phyloP scores from a whole-genome alignment of 2,888 invertebrate genomes.

The Patella pellucida region DNA sequence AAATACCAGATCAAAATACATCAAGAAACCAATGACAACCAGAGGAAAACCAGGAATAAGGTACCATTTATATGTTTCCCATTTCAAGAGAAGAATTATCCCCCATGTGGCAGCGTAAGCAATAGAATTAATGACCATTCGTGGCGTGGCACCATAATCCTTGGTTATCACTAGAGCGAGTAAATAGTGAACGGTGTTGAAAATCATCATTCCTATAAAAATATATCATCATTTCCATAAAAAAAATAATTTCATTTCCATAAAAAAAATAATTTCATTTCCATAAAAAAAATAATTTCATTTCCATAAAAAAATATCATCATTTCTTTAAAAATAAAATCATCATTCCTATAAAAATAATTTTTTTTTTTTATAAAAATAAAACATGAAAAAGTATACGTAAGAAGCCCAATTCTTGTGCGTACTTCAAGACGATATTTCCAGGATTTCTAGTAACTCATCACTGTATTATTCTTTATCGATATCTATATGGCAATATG shows the following conservation, averaged over 20 bases:
- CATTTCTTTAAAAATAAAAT: neutral
- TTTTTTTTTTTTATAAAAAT: too few species aligned
- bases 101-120: constrained; percentile 92
- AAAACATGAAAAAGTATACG: too few species aligned
- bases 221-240: neutral
- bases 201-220: constrained; percentile 80
- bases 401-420: too few species aligned
- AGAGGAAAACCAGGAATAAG: constrained; percentile 79
- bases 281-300: too few species aligned
- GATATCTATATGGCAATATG: too few species aligned
- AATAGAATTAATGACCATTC: constrained; percentile 91
- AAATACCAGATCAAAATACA: constrained; percentile 28
- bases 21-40: constrained; percentile 24
- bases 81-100: constrained; percentile 81
- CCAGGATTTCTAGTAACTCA: too few species aligned
- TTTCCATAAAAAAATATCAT: constrained; percentile 4
- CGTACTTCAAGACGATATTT: too few species aligned
- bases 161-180: constrained; percentile 93
- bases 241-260: too few species aligned
- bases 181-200: constrained; percentile 90
- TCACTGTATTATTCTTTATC: too few species aligned
- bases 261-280: too few species aligned
- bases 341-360: neutral
- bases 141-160: constrained; percentile 90
- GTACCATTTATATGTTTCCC: constrained; percentile 80